Conservation (phyloP, 92 coral and sea anemone species). For the Chrysogorgia sp. region DNA sequence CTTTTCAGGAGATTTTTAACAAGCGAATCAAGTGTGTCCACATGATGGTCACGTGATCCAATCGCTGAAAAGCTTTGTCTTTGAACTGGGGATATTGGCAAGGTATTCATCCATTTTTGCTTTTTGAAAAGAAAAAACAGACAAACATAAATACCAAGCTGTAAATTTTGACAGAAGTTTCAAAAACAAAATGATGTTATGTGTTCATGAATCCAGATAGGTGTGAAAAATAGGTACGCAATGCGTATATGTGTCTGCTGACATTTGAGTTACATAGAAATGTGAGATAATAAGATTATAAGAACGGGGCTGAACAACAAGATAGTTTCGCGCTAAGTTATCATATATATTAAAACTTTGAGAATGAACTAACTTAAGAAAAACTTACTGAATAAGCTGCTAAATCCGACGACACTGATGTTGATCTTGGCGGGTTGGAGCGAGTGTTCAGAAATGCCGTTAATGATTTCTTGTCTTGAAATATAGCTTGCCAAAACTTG, state of each 20-base stretch:
- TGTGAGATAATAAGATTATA: too few relatives aligned
- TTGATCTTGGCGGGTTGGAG: constrained; percentile 22
- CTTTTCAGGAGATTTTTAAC: constrained; percentile 81
- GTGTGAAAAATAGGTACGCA: too few relatives aligned
- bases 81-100: constrained; percentile 86
- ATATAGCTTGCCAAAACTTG: constrained; percentile 98
- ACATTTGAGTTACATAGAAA: too few relatives aligned
- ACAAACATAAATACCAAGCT: neutral
- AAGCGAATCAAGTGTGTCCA: constrained; percentile 65
- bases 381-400: constrained; percentile 26
- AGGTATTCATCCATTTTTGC: constrained; percentile 89
- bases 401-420: constrained; percentile 27
- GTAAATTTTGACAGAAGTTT: neutral
- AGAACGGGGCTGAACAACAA: neutral
- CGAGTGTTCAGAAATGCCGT: neutral
- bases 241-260: too few relatives aligned
- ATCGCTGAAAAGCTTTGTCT: constrained; percentile 75
- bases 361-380: neutral
- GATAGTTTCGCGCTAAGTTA: too few relatives aligned
- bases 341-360: too few relatives aligned
- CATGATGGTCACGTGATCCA: constrained; percentile 66
- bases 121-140: neutral
- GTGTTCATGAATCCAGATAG: too few relatives aligned
- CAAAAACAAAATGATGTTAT: too few relatives aligned
- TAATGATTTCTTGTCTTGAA: constrained; percentile 81